These are phyloP conservation scores for Cephus spinipes DNA, from an alignment of 2,888 invertebrate species.

Conservation along the genomic window DNA sequence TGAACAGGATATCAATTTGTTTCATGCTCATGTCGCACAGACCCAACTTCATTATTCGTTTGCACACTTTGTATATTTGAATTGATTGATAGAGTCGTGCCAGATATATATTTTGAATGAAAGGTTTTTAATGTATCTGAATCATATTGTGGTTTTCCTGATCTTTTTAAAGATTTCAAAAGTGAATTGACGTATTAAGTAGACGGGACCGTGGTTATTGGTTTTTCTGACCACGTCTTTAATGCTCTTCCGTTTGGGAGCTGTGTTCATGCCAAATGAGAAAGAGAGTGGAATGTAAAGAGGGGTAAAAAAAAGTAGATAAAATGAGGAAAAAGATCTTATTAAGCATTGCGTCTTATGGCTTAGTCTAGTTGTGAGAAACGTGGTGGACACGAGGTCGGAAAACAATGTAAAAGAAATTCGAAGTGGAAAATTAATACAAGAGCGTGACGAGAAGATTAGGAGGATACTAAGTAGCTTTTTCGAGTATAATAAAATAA, in stretches of 20 bases:
- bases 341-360: no score
- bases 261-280: constrained; percentile 50
- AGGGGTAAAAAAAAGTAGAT: constrained; percentile 25
- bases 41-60: neutral
- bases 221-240: neutral
- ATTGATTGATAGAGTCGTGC: neutral
- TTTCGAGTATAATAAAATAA: neutral
- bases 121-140: neutral
- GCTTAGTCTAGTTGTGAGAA: no score
- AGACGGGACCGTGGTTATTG: neutral
- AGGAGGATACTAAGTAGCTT: neutral
- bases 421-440: neutral
- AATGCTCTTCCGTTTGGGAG: constrained; percentile 40
- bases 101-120: neutral
- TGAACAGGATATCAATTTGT: neutral
- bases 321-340: constrained; percentile 1
- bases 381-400: neutral
- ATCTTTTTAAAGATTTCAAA: neutral
- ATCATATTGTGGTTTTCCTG: neutral
- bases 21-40: neutral
- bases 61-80: neutral
- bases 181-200: neutral
- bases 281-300: constrained; percentile 20
- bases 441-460: neutral
- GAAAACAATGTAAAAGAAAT: neutral